A percentile compares a stretch with the other conserved stretches of the same genome.
Evolutionary conservation across 2,888 invertebrate species (phyloP).

Genomic region (Thymelicus sylvestris): DNA sequence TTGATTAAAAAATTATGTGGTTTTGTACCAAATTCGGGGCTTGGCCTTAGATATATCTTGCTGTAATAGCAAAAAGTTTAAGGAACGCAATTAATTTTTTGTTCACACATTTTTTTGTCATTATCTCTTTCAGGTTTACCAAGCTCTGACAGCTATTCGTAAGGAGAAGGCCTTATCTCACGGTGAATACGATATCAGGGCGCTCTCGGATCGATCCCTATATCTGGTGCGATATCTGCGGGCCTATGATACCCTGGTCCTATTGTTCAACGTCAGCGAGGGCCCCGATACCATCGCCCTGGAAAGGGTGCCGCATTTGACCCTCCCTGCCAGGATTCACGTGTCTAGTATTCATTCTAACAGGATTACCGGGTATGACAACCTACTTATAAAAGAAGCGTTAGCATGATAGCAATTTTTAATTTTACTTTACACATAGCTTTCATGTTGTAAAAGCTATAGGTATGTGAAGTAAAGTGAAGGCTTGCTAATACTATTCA

Average conservation of each 20-base stretch:
- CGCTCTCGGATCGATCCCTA: conserved; percentile 57
- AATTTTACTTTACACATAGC: too few relatives aligned
- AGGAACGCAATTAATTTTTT: not conserved
- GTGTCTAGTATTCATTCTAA: conserved; percentile 57
- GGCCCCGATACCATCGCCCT: conserved; percentile 64
- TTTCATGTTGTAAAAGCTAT: too few relatives aligned
- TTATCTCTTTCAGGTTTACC: conserved; percentile 73
- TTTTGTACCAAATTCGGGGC: too few relatives aligned
- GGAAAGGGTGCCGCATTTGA: conserved; percentile 47
- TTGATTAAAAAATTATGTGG: too few relatives aligned
- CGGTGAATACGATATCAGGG: conserved; percentile 71
- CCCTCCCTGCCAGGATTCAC: conserved; percentile 53
- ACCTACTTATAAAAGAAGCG: not conserved
- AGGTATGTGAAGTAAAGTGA: too few relatives aligned
- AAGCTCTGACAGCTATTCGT: conserved; percentile 78
- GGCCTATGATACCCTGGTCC: conserved; percentile 53
- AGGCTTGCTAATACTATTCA: too few relatives aligned
- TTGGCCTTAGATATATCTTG: too few relatives aligned
- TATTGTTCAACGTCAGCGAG: conserved; percentile 78
- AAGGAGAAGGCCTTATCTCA: conserved; percentile 56
- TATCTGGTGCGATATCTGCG: conserved; percentile 50
- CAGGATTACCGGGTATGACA: conserved; percentile 52
- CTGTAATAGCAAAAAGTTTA: too few relatives aligned
- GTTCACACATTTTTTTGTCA: not conserved
- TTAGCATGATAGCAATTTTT: not conserved